A percentile compares a stretch with the other conserved stretches of the same genome.
phyloP scores from a whole-genome alignment of 1,140 invertebrate species.

The Drosophila eugracilis region DNA sequence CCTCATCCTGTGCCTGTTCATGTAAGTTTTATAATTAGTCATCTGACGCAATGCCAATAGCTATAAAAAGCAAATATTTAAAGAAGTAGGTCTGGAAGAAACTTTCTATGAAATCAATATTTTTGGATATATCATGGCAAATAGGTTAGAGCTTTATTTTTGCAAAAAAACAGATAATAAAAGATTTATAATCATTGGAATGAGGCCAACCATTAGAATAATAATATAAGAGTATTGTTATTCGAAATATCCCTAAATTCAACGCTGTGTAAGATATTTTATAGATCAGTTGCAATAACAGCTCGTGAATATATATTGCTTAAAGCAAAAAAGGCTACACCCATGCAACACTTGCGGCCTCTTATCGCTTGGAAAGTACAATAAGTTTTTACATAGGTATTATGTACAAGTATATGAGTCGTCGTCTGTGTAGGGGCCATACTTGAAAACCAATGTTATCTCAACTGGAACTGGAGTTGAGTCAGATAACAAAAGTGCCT shows the following conservation, averaged over 20 bases:
- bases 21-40: constrained; percentile 82
- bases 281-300: background rate
- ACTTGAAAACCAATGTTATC: constrained; percentile 56
- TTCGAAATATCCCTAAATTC: no score
- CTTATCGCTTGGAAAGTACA: constrained; percentile 26
- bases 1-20: constrained; percentile 86
- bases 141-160: no score
- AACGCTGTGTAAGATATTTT: no score
- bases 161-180: no score
- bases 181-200: no score
- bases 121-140: no score
- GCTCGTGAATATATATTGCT: background rate
- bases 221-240: no score
- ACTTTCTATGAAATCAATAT: no score
- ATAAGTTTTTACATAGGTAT: constrained; percentile 25
- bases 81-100: no score
- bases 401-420: background rate
- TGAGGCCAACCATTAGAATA: no score
- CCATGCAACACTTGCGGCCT: constrained; percentile 17
- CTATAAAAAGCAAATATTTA: no score
- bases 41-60: no score
- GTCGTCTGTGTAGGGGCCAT: constrained; percentile 2
- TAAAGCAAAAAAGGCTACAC: constrained; percentile 10
- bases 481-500: constrained; percentile 47
- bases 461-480: constrained; percentile 54